A percentile compares a stretch with the other conserved stretches of the same genome.
These are phyloP conservation scores for Eulithis prunata DNA, from an alignment of 2,888 invertebrate species.

Conservation along the genomic window DNA sequence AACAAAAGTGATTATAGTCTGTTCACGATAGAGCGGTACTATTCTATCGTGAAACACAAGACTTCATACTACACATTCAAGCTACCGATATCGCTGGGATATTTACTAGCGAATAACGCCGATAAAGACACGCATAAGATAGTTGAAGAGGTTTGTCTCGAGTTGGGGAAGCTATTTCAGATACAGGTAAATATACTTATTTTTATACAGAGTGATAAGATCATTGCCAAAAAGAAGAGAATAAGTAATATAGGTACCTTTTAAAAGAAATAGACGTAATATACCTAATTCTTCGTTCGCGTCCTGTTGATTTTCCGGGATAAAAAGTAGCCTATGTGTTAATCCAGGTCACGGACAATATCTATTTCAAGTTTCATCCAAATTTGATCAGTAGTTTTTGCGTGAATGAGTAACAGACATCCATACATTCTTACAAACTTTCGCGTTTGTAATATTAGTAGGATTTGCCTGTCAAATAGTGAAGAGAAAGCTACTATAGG, in stretches of 20 bases:
- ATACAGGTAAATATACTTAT: slow-evolving; percentile 87
- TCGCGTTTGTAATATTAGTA: slow-evolving; percentile 1
- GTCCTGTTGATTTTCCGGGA: too few species aligned
- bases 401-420: too few species aligned
- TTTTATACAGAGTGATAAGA: not conserved
- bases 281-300: too few species aligned
- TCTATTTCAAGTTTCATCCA: too few species aligned
- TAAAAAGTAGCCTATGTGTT: too few species aligned
- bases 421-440: not conserved
- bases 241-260: too few species aligned
- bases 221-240: too few species aligned
- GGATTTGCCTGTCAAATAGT: not conserved
- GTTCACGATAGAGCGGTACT: slow-evolving; percentile 92
- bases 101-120: slow-evolving; percentile 89
- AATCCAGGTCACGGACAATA: too few species aligned
- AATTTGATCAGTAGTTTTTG: too few species aligned
- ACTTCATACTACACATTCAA: slow-evolving; percentile 95
- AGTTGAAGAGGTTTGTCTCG: slow-evolving; percentile 90
- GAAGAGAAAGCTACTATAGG: slow-evolving; percentile 7
- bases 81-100: slow-evolving; percentile 92
- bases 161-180: slow-evolving; percentile 97
- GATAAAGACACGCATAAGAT: slow-evolving; percentile 88
- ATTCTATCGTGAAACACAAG: slow-evolving; percentile 93
- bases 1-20: slow-evolving; percentile 65
- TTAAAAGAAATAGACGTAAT: too few species aligned